phyloP scores from a whole-genome alignment of 2,797 vertebrate species.

The Etheostoma nigrum region DNA sequence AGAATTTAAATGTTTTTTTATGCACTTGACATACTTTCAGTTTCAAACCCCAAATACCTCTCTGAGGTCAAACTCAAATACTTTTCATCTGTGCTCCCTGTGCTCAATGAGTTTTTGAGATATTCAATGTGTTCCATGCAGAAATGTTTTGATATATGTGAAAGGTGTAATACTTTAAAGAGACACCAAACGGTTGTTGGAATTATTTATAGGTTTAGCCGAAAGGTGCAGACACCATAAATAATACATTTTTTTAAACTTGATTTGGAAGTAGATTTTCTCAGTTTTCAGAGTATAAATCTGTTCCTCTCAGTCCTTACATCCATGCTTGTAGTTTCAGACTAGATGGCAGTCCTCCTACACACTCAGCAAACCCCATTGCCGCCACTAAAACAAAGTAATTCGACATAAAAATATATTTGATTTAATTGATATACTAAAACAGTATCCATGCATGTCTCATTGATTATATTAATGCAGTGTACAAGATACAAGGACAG shows the following conservation, averaged over 20 bases:
- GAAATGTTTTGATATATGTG: conserved; percentile 39
- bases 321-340: neutral
- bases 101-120: conserved; percentile 36
- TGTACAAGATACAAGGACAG: neutral
- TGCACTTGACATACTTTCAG: conserved; percentile 24
- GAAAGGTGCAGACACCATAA: conserved; percentile 1
- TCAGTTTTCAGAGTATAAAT: neutral
- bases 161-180: conserved; percentile 22
- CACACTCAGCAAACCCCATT: conserved; percentile 4
- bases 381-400: conserved; percentile 45
- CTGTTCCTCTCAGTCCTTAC: neutral
- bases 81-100: conserved; percentile 18
- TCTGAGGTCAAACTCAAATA: conserved; percentile 19
- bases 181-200: conserved; percentile 22
- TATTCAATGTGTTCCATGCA: conserved; percentile 22
- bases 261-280: conserved; percentile 2
- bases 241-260: conserved; percentile 11
- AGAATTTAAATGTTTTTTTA: conserved; percentile 26
- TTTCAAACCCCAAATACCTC: conserved; percentile 25
- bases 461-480: conserved; percentile 27
- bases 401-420: conserved; percentile 50
- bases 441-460: conserved; percentile 15
- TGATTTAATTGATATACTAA: neutral
- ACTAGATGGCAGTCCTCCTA: neutral
- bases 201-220: conserved; percentile 40